A percentile compares a stretch with the other conserved stretches of the same genome.
These are phyloP conservation scores for Stigmatopora argus DNA, from an alignment of 2,113 vertebrate genomes.

Conservation along the genomic window DNA sequence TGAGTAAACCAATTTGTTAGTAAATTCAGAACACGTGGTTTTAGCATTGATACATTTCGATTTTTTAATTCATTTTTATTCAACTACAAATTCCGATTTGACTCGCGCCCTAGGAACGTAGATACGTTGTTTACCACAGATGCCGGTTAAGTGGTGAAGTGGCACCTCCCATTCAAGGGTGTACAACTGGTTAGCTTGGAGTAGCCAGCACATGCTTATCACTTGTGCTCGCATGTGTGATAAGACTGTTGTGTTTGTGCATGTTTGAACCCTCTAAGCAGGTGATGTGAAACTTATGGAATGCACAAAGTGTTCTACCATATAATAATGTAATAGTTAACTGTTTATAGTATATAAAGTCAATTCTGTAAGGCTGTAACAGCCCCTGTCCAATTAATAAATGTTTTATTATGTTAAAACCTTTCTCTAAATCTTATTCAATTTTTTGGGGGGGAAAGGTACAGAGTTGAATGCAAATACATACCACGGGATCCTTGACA, in stretches of 20 bases:
- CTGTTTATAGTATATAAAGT: neutral
- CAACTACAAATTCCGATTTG: neutral
- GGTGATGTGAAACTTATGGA: too few species aligned
- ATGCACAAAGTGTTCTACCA: neutral
- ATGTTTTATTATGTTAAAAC: neutral
- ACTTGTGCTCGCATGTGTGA: neutral
- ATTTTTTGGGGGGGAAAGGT: neutral
- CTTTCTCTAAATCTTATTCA: neutral
- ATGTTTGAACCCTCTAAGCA: too few species aligned
- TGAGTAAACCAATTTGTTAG: too few species aligned
- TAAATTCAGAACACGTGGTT: too few species aligned
- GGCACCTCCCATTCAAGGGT: neutral
- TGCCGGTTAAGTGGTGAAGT: neutral
- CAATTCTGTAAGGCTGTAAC: neutral
- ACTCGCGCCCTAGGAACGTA: neutral
- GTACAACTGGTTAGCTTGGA: neutral
- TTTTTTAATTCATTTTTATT: neutral
- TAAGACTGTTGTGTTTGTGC: neutral
- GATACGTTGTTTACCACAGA: neutral
- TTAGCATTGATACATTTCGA: neutral
- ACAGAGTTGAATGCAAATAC: conserved; percentile 4
- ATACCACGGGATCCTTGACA: conserved; percentile 83
- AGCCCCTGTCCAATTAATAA: neutral
- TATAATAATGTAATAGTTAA: neutral
- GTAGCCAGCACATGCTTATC: neutral